These are phyloP conservation scores for Zygogramma bicolorata DNA, from an alignment of 2,888 invertebrate genomes.

Conservation along the genomic window DNA sequence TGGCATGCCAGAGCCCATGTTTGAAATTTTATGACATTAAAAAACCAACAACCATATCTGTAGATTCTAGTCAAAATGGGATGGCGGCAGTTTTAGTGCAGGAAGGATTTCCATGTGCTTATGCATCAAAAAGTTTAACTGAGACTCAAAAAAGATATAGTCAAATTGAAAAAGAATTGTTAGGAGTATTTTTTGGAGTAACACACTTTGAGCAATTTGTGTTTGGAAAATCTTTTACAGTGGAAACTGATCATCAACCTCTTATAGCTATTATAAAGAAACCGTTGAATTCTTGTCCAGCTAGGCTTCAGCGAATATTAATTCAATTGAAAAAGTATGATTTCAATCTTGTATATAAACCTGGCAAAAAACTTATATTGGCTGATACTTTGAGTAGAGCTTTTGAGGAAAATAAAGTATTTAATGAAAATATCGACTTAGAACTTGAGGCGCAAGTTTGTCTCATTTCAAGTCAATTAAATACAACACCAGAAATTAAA, in stretches of 20 bases:
- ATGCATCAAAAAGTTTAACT: not conserved
- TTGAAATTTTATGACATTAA: not conserved
- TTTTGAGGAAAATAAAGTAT: constrained; percentile 12
- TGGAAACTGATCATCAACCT: constrained; percentile 19
- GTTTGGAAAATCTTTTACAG: constrained; percentile 22
- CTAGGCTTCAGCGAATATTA: constrained; percentile 26
- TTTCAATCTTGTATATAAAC: not conserved
- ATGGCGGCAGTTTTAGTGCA: constrained; percentile 52
- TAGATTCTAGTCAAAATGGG: constrained; percentile 49
- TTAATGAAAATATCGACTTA: constrained; percentile 11
- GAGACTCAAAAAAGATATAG: not conserved
- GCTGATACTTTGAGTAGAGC: constrained; percentile 24
- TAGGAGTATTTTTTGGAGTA: constrained; percentile 39
- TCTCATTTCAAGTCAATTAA: not conserved
- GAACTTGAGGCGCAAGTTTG: not conserved
- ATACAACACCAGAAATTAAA: not conserved
- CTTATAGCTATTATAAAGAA: constrained; percentile 10
- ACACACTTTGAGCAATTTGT: not conserved
- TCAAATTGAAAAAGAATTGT: constrained; percentile 49
- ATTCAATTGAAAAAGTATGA: no score
- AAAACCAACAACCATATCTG: constrained; percentile 33
- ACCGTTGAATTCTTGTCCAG: constrained; percentile 4
- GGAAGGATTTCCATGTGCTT: not conserved
- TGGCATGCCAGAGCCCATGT: not conserved
- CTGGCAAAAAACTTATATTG: constrained; percentile 17